Evolutionary conservation across 2,113 vertebrate genomes (phyloP).

Genomic region (Sebastes fasciatus): DNA sequence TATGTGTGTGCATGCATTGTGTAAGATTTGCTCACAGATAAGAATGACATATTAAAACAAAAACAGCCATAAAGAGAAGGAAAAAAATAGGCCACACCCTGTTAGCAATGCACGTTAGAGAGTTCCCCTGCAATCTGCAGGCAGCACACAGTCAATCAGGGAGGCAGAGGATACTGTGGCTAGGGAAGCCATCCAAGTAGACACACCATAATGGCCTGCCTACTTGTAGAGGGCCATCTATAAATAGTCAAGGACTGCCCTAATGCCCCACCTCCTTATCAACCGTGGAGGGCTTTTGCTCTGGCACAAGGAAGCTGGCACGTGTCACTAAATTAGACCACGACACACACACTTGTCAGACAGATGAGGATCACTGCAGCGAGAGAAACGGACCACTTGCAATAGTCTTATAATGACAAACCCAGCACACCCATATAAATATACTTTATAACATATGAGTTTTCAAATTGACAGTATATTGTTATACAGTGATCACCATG

Average conservation of each 20-base stretch:
- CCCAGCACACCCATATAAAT: neutral
- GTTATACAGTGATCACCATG: neutral
- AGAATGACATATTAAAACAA: slow-evolving; percentile 27
- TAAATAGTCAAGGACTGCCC: slow-evolving; percentile 83
- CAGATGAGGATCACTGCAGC: slow-evolving; percentile 2
- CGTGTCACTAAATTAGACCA: slow-evolving; percentile 69
- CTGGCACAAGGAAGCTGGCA: slow-evolving; percentile 56
- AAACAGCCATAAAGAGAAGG: slow-evolving; percentile 5
- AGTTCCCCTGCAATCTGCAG: slow-evolving; percentile 28
- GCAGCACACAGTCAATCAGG: slow-evolving; percentile 43
- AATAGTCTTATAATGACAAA: neutral
- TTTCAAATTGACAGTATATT: neutral
- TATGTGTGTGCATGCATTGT: neutral
- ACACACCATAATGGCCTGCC: slow-evolving; percentile 72
- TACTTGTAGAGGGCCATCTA: slow-evolving; percentile 75
- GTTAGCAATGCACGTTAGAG: slow-evolving; percentile 17
- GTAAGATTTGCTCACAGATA: neutral
- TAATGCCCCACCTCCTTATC: slow-evolving; percentile 76
- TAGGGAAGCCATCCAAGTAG: slow-evolving; percentile 62
- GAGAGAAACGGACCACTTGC: slow-evolving; percentile 1
- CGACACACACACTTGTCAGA: slow-evolving; percentile 18
- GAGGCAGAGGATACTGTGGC: slow-evolving; percentile 44
- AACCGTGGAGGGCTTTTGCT: slow-evolving; percentile 61
- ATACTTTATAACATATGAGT: neutral
- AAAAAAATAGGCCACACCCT: slow-evolving; percentile 26